Base-by-base conservation (phyloP, 2,113 vertebrate genomes). In the Hyla sarda region DNA sequence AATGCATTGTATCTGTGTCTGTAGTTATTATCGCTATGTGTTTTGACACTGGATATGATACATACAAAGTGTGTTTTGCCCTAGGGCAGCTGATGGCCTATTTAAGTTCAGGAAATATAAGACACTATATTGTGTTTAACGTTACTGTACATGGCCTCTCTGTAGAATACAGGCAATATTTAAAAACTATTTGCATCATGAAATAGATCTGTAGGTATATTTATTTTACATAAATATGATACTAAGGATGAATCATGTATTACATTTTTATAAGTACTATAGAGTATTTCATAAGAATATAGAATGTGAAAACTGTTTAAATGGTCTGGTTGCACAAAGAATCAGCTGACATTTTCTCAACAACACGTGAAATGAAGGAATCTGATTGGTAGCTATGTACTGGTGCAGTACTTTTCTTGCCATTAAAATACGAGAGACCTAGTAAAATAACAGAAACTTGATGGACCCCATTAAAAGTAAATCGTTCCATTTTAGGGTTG, bases 31-130 rank as follows among this genome's bases (percentile, higher is more conserved):
- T 30, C 23, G 5, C n/a, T 41, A 21, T 17, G 19, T 82, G 9
- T 45, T 62, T 25, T 62, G 32, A 41, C 78, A 65, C 41, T 48
- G 60, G 60, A 82, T 82, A 47, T 65, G 47, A 37, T 71, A 37
- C 48, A 72, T 82, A 37, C 65, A 48, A 25, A 54, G 12, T 52
- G 12, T 17, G 54, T 48, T 50, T 82, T 82, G 62, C 65, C 65
- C 6, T 54, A 16, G 30, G 65, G 81, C 47, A 34, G 45, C 45
- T 69, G 30, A 32, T 52, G 81, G 47, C 81, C 28, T 82, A 25
- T 32, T 50, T 47, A 47, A 71, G 28, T 71, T 25, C 71, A 52
- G 8, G 65, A 69, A 32, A 52, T 71, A 34, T 21, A 71, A 52
- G n/a, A n/a, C 37, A 41, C 17, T 50, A 30, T 50, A 71, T 21